Conservation (phyloP, 2,797 vertebrate genomes). For the Tangara arthus region DNA sequence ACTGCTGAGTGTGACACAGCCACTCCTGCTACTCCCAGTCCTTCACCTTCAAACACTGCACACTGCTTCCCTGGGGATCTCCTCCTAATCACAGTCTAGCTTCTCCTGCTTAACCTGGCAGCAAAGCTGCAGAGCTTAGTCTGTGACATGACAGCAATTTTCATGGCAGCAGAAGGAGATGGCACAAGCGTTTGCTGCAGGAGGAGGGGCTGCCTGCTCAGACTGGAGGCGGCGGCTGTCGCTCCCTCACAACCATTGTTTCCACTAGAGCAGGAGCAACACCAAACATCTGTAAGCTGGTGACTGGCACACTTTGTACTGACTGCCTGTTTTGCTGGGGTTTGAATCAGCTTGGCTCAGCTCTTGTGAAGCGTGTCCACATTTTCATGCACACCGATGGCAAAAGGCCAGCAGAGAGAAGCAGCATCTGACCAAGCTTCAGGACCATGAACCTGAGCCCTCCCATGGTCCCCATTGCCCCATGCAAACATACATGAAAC, state of each 20-base stretch:
- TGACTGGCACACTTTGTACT: background rate
- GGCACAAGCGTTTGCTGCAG: conserved; percentile 11
- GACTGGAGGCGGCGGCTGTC: background rate
- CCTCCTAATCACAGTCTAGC: background rate
- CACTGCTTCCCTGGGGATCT: background rate
- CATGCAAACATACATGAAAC: background rate
- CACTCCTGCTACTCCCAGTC: background rate
- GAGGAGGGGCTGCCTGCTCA: conserved; percentile 30
- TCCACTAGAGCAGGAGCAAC: background rate
- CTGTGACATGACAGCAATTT: conserved; percentile 24
- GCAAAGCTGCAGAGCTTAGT: conserved; percentile 5
- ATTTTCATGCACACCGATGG: background rate
- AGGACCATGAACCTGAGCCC: background rate
- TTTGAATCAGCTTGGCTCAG: background rate
- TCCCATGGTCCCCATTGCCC: background rate
- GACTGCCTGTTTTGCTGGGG: background rate
- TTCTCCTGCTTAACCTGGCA: conserved; percentile 16
- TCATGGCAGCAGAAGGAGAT: conserved; percentile 7
- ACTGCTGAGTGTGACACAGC: background rate
- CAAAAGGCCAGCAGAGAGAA: background rate
- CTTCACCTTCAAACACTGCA: background rate
- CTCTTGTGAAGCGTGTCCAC: background rate
- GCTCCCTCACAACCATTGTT: conserved; percentile 15
- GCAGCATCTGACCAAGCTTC: background rate
- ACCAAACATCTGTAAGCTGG: background rate